Base-by-base conservation (phyloP, 2,797 vertebrate species). In the Anisognathus igniventris region DNA sequence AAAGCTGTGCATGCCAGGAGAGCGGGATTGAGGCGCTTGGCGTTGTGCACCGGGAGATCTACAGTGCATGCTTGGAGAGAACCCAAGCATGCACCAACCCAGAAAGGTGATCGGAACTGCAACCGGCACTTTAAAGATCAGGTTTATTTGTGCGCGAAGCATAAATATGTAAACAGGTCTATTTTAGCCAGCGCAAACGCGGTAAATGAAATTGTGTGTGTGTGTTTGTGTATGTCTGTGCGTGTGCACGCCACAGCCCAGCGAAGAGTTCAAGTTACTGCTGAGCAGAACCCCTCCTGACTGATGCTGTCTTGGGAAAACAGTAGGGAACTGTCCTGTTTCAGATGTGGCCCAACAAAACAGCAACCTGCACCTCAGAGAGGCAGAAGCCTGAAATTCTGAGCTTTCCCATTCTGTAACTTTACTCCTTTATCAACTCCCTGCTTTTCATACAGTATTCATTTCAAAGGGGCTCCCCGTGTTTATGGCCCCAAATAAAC, bases 401-500 rank as follows among this genome's bases (percentile, higher is more conserved):
- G 79, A 81, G 27, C 47, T 84, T 83, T 57, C 37, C 35, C 58
- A 31, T 66, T 70, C 54, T 83, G 89, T 73, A 93, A 76, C 81
- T 84, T 84, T 79, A 83, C 11, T 58, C 77, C 75, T 90, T 88
- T 66, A 94, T 81, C 92, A 92, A 7, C 33, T n/a, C 18, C 22
- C 48, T 45, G 50, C 33, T 88, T 90, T 85, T 53, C 47, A 54
- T 87, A 68, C 57, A 28, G 54, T 51, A 88, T 93, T 96, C 56
- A 92, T 95, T 97, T 96, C 95, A 96, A 97, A 96, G 54, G 39
- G 40, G 33, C n/a, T 87, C 33, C 8, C 42, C 42, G 28, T 54
- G 28, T 92, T 97, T 93, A 96, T 73, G 73, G 80, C 61, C 79
- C 67, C 78, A 90, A 86, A 73, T 89, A 96, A 92, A 90, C 42